Conservation (phyloP, 1,140 invertebrate species). For the Achroia grisella region DNA sequence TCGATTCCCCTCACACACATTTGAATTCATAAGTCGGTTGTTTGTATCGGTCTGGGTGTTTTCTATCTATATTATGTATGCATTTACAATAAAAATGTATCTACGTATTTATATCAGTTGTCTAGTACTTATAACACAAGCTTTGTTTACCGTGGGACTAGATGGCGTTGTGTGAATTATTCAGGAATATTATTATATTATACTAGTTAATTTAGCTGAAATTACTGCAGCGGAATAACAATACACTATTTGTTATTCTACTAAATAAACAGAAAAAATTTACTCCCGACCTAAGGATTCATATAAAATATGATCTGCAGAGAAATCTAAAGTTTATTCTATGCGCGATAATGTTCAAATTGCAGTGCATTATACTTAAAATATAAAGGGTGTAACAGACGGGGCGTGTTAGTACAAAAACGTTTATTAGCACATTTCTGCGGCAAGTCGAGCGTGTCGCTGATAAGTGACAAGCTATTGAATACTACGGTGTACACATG, state of each 20-base stretch:
- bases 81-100: too few relatives aligned
- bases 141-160: too few relatives aligned
- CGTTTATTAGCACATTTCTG: conserved; percentile 54
- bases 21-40: too few relatives aligned
- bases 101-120: too few relatives aligned
- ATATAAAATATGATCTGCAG: conserved; percentile 10
- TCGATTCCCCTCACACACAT: too few relatives aligned
- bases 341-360: conserved; percentile 7
- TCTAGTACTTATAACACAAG: too few relatives aligned
- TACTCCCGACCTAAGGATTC: conserved; percentile 24
- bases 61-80: too few relatives aligned
- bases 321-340: not conserved
- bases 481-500: conserved; percentile 18
- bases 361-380: not conserved
- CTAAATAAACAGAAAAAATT: conserved; percentile 39
- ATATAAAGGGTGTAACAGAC: conserved; percentile 13
- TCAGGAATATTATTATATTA: too few relatives aligned
- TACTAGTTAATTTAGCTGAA: too few relatives aligned
- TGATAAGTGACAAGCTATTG: conserved; percentile 54
- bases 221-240: conserved; percentile 8
- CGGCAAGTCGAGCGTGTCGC: conserved; percentile 39
- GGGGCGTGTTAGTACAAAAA: conserved; percentile 32
- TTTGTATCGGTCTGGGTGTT: too few relatives aligned
- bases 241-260: conserved; percentile 22
- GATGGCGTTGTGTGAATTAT: too few relatives aligned